Percentiles rank a stretch among this genome's conserved stretches.
Evolutionary conservation across 2,888 invertebrate species (phyloP).

Genomic region (Pachydiplax longipennis): DNA sequence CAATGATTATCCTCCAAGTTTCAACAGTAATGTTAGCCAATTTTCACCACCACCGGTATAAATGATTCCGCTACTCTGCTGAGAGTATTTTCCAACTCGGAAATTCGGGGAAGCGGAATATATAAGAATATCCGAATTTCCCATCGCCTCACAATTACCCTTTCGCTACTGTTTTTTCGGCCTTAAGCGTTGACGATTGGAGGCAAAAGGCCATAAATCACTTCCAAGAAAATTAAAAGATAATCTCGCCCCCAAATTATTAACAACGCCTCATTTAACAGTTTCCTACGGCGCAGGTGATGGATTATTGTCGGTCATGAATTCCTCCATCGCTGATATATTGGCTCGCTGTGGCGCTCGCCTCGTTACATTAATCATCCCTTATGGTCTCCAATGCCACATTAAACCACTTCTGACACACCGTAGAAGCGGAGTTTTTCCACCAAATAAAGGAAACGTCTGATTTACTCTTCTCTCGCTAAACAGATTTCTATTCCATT

Average conservation of each 20-base stretch:
- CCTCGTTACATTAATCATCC: background rate
- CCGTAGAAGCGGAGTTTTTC: background rate
- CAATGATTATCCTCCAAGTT: too few relatives aligned
- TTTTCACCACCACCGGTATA: too few relatives aligned
- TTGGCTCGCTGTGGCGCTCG: background rate
- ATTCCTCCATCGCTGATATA: background rate
- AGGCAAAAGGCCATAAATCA: background rate
- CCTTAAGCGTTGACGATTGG: background rate
- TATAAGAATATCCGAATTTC: too few relatives aligned
- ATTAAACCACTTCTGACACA: background rate
- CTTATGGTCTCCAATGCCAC: background rate
- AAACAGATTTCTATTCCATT: background rate
- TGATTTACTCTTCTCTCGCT: too few relatives aligned
- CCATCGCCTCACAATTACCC: background rate
- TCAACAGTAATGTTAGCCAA: too few relatives aligned
- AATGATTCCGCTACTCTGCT: too few relatives aligned
- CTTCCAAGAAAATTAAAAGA: conserved; percentile 24
- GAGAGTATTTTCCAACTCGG: background rate
- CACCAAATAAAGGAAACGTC: background rate
- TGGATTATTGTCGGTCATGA: background rate
- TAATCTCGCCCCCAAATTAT: conserved; percentile 7
- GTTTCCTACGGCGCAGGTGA: background rate
- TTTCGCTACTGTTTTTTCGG: background rate
- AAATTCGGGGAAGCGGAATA: background rate
- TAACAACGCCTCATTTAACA: conserved; percentile 11